Conservation (phyloP, 2,113 vertebrate genomes). For the Fukomys damarensis region DNA sequence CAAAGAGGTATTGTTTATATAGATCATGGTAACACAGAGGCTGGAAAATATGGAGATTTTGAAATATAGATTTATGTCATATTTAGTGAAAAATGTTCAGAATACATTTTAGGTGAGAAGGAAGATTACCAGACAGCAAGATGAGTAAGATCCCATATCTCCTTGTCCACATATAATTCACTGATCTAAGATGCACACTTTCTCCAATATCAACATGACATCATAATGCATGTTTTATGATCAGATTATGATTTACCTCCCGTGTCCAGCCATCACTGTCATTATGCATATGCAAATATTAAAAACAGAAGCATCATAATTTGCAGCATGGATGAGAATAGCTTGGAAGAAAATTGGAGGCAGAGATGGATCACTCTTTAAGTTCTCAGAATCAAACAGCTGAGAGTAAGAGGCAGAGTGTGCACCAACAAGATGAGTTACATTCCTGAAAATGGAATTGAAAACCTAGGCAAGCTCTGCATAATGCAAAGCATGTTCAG, state of each 20-base stretch:
- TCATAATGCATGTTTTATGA: neutral
- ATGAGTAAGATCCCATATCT: neutral
- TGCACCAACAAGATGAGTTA: neutral
- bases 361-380: neutral
- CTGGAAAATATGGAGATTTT: neutral
- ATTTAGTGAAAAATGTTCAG: constrained; percentile 39
- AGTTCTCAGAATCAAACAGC: neutral
- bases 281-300: neutral
- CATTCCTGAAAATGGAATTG: neutral
- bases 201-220: neutral
- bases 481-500: neutral
- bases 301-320: neutral
- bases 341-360: neutral
- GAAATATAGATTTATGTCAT: neutral
- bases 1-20: neutral
- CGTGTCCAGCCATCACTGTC: neutral
- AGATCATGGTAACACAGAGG: neutral
- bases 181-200: neutral
- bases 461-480: neutral
- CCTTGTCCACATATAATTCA: neutral
- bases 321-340: neutral
- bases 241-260: neutral
- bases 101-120: constrained; percentile 26
- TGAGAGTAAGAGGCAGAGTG: neutral
- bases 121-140: neutral